Evolutionary conservation across 1,140 invertebrate species (phyloP), one percentile per base, ranked within the genome.

Genomic region (Pseudomyrmex flavicornis): DNA sequence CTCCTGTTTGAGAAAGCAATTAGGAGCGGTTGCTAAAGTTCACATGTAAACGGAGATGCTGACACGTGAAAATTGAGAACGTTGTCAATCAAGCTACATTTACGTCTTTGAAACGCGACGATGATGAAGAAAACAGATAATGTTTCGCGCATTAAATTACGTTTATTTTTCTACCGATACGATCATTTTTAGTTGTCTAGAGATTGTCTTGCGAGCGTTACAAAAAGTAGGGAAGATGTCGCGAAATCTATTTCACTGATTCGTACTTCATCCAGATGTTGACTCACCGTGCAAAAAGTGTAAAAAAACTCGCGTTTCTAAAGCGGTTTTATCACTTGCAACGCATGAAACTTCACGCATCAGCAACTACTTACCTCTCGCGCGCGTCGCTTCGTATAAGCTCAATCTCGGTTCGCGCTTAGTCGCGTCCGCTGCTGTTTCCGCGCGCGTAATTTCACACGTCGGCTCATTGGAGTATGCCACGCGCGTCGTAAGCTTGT

Each of bases 371-470:
- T 26, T 56, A 44, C 56, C 48, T 56, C 50, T 74, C 22, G 2
- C 20, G 48, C 72, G 50, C 13, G 13, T 10, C n/a, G 69, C 3
- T 15, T 48, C 50, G 50, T 13, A 20, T 22, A 59, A 79, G 20
- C 50, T 69, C 15, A n/a, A 10, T 68, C 35, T 70, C 20, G 17
- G 44, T 79, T 79, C 56, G 70, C 44, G 54, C 20, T 59, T 4
- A 58, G 8, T 48, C 52, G 63, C 35, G 52, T 44, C 22, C 12
- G 15, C 5, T 10, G 20, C 20, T 22, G 52, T 58, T 79, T 52
- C 52, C 63, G 66, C 63, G 35, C 52, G 35, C 52, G 63, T 61
- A 44, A 69, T 79, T 79, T 79, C 10, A 52, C 76, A 58, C 61
- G 50, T 66, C 8, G 62, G 13, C n/a, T 77, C 73, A 50, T 77